Conservation (phyloP, 2,888 invertebrate species). For the Eugnorisma glareosa region DNA sequence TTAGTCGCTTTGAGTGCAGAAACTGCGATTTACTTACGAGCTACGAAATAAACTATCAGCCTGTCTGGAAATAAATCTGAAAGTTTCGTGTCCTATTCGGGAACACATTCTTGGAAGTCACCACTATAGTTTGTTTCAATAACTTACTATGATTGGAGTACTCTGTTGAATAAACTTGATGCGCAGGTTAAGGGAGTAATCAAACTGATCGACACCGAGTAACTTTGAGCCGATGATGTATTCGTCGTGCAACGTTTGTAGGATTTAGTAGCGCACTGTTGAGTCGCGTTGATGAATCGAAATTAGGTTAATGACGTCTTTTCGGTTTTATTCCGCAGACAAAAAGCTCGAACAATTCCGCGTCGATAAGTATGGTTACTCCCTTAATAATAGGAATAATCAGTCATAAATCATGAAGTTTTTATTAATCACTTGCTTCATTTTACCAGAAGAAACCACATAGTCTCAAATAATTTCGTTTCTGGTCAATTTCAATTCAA, state of each 20-base stretch:
- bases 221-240: not conserved
- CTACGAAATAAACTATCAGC: constrained; percentile 42
- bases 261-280: not conserved
- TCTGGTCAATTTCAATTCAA: constrained; percentile 2
- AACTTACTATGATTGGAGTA: too few species aligned
- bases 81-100: constrained; percentile 18
- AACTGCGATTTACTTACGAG: constrained; percentile 33
- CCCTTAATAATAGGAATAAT: constrained; percentile 1
- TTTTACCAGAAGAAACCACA: not conserved
- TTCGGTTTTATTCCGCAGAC: not conserved
- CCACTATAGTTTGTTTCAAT: constrained; percentile 10
- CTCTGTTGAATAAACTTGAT: not conserved
- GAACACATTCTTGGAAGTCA: constrained; percentile 16
- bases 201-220: not conserved
- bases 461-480: not conserved
- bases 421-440: constrained; percentile 31
- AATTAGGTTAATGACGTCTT: not conserved
- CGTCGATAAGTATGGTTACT: not conserved
- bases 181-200: not conserved
- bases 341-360: not conserved
- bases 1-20: constrained; percentile 40
- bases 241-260: not conserved
- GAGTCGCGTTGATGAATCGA: not conserved
- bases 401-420: constrained; percentile 15
- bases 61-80: constrained; percentile 30